Evolutionary conservation across 2,888 invertebrate genomes (phyloP).

Genomic region (Leucoptera coffeella): DNA sequence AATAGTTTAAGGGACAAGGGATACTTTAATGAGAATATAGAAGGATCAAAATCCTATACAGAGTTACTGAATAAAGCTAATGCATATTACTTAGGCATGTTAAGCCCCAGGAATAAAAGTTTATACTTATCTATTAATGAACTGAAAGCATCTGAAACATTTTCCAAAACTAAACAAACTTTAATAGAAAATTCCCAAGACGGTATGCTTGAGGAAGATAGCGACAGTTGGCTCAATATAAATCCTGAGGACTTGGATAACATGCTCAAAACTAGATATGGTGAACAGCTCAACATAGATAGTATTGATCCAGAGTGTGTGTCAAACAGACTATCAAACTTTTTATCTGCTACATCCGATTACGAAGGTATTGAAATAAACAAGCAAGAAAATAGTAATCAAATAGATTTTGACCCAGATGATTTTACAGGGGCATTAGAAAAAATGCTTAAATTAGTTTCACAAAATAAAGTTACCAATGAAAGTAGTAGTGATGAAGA

Average conservation of each 20-base stretch:
- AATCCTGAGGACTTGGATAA: constrained; percentile 74
- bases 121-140: constrained; percentile 16
- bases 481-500: constrained; percentile 23
- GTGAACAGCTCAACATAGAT: constrained; percentile 51
- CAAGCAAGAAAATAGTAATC: constrained; percentile 18
- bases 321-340: constrained; percentile 63
- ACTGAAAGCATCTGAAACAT: constrained; percentile 40
- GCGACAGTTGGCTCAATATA: constrained; percentile 80
- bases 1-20: constrained; percentile 67
- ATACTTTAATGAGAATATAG: constrained; percentile 73
- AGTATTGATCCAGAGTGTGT: too few relatives aligned
- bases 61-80: constrained; percentile 66
- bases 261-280: constrained; percentile 67
- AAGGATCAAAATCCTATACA: constrained; percentile 74
- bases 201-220: too few relatives aligned
- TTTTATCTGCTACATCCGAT: constrained; percentile 66
- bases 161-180: constrained; percentile 35
- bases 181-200: constrained; percentile 18
- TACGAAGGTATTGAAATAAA: constrained; percentile 58
- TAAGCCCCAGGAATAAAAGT: constrained; percentile 20
- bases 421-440: constrained; percentile 75
- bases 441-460: constrained; percentile 79
- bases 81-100: constrained; percentile 55
- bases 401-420: constrained; percentile 70
- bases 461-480: constrained; percentile 61